Percentiles rank a stretch among this genome's conserved stretches.
Conservation (phyloP, 2,888 invertebrate genomes). For the Branchipolynoe longqiensis region DNA sequence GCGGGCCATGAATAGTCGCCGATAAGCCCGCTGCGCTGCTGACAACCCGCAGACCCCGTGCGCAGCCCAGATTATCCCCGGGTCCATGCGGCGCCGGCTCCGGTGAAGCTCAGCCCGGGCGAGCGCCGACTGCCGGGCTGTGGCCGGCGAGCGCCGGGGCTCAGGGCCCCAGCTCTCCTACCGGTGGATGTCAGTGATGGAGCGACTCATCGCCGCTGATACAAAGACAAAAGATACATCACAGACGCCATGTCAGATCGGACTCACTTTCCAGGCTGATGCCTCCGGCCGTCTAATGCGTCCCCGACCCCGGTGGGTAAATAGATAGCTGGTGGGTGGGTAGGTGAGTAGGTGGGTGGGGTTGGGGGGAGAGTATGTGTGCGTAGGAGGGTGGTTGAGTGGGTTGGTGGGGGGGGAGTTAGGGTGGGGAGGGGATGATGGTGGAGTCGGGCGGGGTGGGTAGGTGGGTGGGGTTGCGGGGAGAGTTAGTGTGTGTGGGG, state of each 20-base stretch:
- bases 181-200: conserved; percentile 48
- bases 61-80: conserved; percentile 18
- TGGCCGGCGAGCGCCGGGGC: too few species aligned
- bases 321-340: conserved; percentile 24
- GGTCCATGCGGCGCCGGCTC: conserved; percentile 9
- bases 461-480: not conserved
- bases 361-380: not conserved
- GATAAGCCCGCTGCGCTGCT: not conserved
- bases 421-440: not conserved
- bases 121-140: not conserved
- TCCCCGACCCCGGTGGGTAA: conserved; percentile 18
- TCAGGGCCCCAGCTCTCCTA: too few species aligned
- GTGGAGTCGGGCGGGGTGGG: not conserved
- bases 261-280: conserved; percentile 6
- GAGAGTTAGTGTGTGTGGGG: not conserved
- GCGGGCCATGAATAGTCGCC: conserved; percentile 33
- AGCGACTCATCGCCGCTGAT: conserved; percentile 37
- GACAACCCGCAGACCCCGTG: conserved; percentile 36
- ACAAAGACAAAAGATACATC: conserved; percentile 49
- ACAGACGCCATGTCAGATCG: conserved; percentile 37
- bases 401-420: not conserved
- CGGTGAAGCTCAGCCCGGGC: not conserved
- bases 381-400: not conserved
- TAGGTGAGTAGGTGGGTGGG: not conserved
- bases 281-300: not conserved